Conservation (phyloP, 1,140 invertebrate species). For the Pogonognathellus flavescens region DNA sequence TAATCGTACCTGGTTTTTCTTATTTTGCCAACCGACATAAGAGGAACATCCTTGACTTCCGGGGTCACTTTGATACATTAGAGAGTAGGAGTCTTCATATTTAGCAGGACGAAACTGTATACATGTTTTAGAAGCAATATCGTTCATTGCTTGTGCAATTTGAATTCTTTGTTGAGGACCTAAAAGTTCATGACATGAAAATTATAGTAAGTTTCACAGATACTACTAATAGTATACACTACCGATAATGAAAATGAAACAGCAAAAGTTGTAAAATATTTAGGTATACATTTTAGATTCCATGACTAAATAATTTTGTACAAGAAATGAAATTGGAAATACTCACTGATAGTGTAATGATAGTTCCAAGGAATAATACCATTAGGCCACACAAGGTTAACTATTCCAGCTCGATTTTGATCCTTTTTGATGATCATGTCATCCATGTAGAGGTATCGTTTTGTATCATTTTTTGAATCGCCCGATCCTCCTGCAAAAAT, state of each 20-base stretch:
- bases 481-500: background rate
- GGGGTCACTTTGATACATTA: slow-evolving; percentile 55
- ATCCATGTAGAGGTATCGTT: slow-evolving; percentile 38
- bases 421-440: slow-evolving; percentile 58
- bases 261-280: too few species aligned
- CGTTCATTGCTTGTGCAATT: slow-evolving; percentile 40
- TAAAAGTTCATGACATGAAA: background rate
- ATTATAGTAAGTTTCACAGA: too few species aligned
- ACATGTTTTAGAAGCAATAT: slow-evolving; percentile 28
- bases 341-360: slow-evolving; percentile 26
- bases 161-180: slow-evolving; percentile 43
- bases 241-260: too few species aligned
- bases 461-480: slow-evolving; percentile 22
- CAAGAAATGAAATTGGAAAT: background rate
- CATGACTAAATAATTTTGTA: background rate
- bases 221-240: too few species aligned
- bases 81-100: slow-evolving; percentile 49
- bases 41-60: slow-evolving; percentile 57
- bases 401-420: slow-evolving; percentile 28
- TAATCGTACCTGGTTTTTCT: slow-evolving; percentile 52
- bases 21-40: slow-evolving; percentile 58
- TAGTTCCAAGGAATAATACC: slow-evolving; percentile 46
- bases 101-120: slow-evolving; percentile 51
- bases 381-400: slow-evolving; percentile 51
- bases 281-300: too few species aligned